Evolutionary conservation across 2,113 vertebrate species (phyloP), one percentile per base, ranked within the genome.

Genomic region (Pipra filicauda): DNA sequence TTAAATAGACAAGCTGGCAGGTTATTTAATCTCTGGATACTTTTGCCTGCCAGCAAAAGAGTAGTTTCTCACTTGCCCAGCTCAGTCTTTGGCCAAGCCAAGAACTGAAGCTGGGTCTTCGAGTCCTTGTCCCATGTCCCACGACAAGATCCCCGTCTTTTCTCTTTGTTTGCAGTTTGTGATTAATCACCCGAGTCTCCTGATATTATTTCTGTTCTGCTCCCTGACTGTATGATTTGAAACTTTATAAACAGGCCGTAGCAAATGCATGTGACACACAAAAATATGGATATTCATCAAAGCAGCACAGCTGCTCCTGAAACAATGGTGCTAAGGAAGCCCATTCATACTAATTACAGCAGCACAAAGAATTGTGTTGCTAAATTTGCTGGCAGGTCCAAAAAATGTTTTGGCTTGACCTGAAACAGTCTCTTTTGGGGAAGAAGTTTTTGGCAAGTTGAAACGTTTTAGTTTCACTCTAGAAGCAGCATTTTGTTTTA

Each of bases 261-360:
- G 96, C 86, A 93, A 96, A 95, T 89, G 88, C 77, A 39, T 87
- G 80, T 78, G 91, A 91, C 83, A 61, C 69, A 75, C 89, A 91
- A 84, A 96, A 97, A 94, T 92, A 93, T 55, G 94, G 54, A 85
- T 91, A 96, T 96, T 97, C 93, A 95, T 97, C 96, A 95, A 89
- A 91, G 92, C 22, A 94, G 92, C 90, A 86, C 96, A 96, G 96
- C 93, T 96, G 94, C 91, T 95, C 49, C 91, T 41, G 76, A 78
- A 95, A 96, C 95, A 96, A 94, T 95, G 92, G 70, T 84, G 76
- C 92, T 94, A 69, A 94, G 91, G 92, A 93, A 95, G 66, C 88
- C 91, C 91, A 95, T 95, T 96, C 93, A 95, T 96, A 95, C 89
- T 91, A 93, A 95, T 96, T 96, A 96, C 87, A 96, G 94, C 85